Conservation (phyloP, 2,888 invertebrate genomes). For the Acanthosepion lycidas region DNA sequence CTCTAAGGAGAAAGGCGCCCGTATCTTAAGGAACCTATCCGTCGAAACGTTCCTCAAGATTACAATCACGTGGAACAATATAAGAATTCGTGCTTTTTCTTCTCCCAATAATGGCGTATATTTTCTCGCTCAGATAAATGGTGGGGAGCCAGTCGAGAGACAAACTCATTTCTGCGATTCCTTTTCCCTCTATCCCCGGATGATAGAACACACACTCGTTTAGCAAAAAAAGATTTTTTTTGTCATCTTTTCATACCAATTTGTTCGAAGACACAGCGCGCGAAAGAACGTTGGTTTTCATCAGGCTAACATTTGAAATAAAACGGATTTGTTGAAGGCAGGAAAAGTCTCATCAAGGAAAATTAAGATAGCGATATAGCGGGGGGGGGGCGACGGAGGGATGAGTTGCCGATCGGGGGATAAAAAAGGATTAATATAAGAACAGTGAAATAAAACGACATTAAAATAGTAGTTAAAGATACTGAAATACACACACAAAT, state of each 20-base stretch:
- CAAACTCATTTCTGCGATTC: background rate
- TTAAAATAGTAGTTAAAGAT: background rate
- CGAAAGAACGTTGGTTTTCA: background rate
- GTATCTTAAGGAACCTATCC: background rate
- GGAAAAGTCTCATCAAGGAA: background rate
- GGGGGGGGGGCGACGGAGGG: no score
- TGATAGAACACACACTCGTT: background rate
- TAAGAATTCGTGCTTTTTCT: background rate
- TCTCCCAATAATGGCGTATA: background rate
- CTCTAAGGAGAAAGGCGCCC: background rate
- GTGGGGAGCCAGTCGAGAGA: background rate
- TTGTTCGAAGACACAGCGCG: background rate
- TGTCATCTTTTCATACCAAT: background rate
- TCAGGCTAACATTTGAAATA: background rate
- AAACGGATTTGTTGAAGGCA: background rate
- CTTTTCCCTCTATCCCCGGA: background rate
- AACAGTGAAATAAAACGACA: background rate
- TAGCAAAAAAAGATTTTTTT: background rate
- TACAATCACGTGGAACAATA: background rate
- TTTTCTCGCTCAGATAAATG: constrained; percentile 4
- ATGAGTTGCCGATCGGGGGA: background rate
- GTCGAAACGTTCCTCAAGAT: background rate
- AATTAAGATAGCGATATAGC: background rate
- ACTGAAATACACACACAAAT: background rate
- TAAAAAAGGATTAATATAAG: no score